phyloP scores from a whole-genome alignment of 23 tunicate species.

The Halocynthia aurantium region DNA sequence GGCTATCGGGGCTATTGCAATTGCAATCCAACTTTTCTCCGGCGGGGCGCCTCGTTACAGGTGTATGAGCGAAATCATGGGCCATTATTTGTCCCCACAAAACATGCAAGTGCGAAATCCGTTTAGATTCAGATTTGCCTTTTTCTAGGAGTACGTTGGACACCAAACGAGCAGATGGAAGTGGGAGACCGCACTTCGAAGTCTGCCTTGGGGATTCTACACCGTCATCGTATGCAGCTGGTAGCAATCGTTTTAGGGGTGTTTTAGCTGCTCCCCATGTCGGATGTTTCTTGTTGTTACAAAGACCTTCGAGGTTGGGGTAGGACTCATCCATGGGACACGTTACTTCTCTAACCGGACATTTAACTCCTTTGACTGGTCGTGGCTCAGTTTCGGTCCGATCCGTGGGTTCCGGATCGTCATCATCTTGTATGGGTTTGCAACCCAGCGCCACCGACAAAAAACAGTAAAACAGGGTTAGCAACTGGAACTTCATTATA shows the following conservation, averaged over 20 bases:
- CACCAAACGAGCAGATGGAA: slow-evolving; percentile 63
- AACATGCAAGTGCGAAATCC: slow-evolving; percentile 44
- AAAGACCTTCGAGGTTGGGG: slow-evolving; percentile 51
- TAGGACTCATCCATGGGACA: background rate
- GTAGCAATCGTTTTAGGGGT: slow-evolving; percentile 43
- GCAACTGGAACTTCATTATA: too few relatives aligned
- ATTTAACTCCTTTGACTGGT: background rate
- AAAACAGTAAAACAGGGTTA: too few relatives aligned
- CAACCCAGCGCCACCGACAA: too few relatives aligned
- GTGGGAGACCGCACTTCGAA: background rate
- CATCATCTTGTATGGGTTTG: too few relatives aligned
- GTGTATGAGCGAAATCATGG: slow-evolving; percentile 77
- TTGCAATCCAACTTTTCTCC: slow-evolving; percentile 48
- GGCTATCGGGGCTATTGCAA: slow-evolving; percentile 43
- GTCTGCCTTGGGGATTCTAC: slow-evolving; percentile 35
- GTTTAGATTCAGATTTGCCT: slow-evolving; percentile 5
- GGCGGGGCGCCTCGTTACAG: slow-evolving; percentile 26
- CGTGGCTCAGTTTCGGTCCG: too few relatives aligned
- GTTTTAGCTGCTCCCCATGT: slow-evolving; percentile 52
- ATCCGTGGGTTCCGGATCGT: too few relatives aligned
- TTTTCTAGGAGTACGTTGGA: slow-evolving; percentile 38
- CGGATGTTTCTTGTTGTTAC: slow-evolving; percentile 70
- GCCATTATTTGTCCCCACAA: slow-evolving; percentile 76
- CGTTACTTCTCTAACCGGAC: background rate
- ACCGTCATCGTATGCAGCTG: slow-evolving; percentile 64